Conservation (phyloP, 2,888 invertebrate genomes). For the Eilema caniola region DNA sequence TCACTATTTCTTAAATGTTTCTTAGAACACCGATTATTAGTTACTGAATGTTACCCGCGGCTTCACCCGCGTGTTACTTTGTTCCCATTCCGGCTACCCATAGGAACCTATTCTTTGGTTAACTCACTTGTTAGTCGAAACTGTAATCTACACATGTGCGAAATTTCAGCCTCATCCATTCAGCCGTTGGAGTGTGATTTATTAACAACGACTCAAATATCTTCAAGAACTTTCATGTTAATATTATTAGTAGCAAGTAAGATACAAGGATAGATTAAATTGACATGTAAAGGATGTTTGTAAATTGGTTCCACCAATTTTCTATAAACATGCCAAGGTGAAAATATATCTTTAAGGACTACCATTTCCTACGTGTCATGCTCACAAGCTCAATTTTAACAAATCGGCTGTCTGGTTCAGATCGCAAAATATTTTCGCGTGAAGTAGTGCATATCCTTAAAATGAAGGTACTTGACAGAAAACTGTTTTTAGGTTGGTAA, state of each 20-base stretch:
- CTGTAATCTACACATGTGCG: no score
- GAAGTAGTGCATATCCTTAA: slow-evolving; percentile 9
- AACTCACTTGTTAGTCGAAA: no score
- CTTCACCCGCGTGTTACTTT: no score
- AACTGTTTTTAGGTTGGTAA: not conserved
- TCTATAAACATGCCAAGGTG: not conserved
- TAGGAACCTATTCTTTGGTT: no score
- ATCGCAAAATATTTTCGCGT: slow-evolving; percentile 27
- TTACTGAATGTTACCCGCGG: no score
- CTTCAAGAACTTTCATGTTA: no score
- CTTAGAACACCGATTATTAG: no score
- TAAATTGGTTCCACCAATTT: not conserved
- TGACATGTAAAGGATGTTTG: not conserved
- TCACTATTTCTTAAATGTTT: no score
- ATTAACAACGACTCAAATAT: no score
- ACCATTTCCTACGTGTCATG: slow-evolving; percentile 25
- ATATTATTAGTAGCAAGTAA: not conserved
- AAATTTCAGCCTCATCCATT: no score
- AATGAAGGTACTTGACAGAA: not conserved
- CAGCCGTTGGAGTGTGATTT: no score
- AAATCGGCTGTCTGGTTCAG: slow-evolving; percentile 18
- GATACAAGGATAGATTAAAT: not conserved
- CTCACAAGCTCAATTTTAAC: slow-evolving; percentile 24
- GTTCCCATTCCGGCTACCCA: no score
- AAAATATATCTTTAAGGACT: slow-evolving; percentile 10